Evolutionary conservation across 2,888 invertebrate genomes (phyloP).

Genomic region (Melanargia galathea): DNA sequence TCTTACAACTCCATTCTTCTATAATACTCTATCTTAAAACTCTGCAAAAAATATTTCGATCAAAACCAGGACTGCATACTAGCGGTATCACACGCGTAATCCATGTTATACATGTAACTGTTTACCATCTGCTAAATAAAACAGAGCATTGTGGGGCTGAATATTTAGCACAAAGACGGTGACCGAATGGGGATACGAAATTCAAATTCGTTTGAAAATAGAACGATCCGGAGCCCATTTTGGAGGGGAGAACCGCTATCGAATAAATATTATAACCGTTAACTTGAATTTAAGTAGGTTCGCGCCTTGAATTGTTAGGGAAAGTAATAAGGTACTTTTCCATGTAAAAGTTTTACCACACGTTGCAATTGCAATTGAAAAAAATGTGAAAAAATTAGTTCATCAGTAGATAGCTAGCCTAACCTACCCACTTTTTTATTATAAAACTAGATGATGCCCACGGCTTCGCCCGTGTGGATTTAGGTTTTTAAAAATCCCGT

Average conservation of each 20-base stretch:
- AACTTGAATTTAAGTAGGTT: slow-evolving; percentile 22
- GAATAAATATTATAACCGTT: slow-evolving; percentile 43
- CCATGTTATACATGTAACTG: slow-evolving; percentile 27
- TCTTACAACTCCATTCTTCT: too few species aligned
- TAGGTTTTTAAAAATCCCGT: too few species aligned
- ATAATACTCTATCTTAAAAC: too few species aligned
- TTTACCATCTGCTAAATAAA: slow-evolving; percentile 61
- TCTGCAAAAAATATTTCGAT: not conserved
- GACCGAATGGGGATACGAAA: slow-evolving; percentile 55
- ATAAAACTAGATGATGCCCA: too few species aligned
- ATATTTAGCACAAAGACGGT: slow-evolving; percentile 64
- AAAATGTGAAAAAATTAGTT: too few species aligned
- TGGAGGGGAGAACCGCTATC: slow-evolving; percentile 51
- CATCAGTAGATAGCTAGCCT: too few species aligned
- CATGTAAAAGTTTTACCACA: not conserved
- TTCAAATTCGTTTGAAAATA: slow-evolving; percentile 66
- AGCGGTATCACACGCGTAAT: not conserved
- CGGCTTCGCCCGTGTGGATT: too few species aligned
- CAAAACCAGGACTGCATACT: not conserved
- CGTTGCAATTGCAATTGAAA: too few species aligned
- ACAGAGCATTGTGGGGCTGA: slow-evolving; percentile 49
- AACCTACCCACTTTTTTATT: too few species aligned
- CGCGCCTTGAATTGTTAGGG: not conserved
- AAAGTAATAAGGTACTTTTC: not conserved
- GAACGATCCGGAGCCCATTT: slow-evolving; percentile 47